These are phyloP conservation scores for Stegastes partitus DNA, from an alignment of 2,113 vertebrate genomes.

Conservation along the genomic window DNA sequence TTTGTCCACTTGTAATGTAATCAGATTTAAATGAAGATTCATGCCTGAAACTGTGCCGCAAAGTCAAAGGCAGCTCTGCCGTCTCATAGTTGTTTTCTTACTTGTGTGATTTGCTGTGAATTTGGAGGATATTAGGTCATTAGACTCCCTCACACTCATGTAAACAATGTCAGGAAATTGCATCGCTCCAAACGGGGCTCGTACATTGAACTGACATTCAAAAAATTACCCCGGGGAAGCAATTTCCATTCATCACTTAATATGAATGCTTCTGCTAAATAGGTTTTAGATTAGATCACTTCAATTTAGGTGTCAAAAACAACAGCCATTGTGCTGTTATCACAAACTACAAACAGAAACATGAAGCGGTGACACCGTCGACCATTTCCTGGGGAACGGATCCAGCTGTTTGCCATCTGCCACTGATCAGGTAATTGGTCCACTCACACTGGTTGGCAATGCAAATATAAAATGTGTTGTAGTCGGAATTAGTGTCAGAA, in stretches of 20 bases:
- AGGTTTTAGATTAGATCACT: constrained; percentile 33
- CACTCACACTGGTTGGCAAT: constrained; percentile 32
- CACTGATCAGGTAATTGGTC: constrained; percentile 63
- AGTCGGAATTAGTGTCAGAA: constrained; percentile 1
- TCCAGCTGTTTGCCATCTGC: constrained; percentile 70
- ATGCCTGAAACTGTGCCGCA: neutral
- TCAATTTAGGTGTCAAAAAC: constrained; percentile 33
- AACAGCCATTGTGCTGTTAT: constrained; percentile 34
- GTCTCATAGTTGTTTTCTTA: neutral
- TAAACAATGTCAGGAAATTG: neutral
- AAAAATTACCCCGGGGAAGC: neutral
- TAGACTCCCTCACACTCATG: neutral
- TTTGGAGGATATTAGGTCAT: neutral
- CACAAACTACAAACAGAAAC: constrained; percentile 44
- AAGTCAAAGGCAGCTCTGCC: neutral
- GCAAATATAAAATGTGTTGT: constrained; percentile 15
- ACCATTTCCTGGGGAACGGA: constrained; percentile 52
- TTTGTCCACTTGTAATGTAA: neutral
- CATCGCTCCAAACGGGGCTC: constrained; percentile 1
- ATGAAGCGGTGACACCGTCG: constrained; percentile 36
- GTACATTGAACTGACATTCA: constrained; percentile 34
- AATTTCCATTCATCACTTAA: constrained; percentile 34
- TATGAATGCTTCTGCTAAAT: constrained; percentile 6
- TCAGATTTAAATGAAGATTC: neutral
- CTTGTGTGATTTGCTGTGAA: neutral